A percentile compares a stretch with the other conserved stretches of the same genome.
Evolutionary conservation across 2,888 invertebrate genomes (phyloP).

Genomic region (Acanthosoma haemorrhoidale): DNA sequence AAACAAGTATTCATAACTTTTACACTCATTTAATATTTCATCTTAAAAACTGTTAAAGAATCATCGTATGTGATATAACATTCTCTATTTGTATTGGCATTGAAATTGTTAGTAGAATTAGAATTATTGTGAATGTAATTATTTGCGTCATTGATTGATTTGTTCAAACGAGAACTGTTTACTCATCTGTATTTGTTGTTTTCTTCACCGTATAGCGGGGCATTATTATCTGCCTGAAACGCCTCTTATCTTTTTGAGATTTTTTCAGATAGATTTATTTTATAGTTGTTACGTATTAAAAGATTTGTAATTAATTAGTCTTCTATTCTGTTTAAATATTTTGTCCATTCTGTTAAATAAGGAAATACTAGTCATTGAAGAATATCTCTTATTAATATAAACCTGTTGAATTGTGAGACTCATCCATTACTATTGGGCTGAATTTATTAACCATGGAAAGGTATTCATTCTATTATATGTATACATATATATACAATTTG

Average conservation of each 20-base stretch:
- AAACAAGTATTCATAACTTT: too few relatives aligned
- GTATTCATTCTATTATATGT: too few relatives aligned
- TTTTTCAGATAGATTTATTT: not conserved
- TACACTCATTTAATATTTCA: too few relatives aligned
- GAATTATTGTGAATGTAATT: not conserved
- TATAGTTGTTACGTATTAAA: not conserved
- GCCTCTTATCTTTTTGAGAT: not conserved
- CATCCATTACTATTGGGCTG: too few relatives aligned
- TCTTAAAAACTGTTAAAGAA: too few relatives aligned
- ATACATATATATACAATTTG: too few relatives aligned
- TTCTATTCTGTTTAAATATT: not conserved
- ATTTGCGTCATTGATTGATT: not conserved
- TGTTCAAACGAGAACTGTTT: not conserved
- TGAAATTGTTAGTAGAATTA: not conserved
- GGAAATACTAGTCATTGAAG: too few relatives aligned
- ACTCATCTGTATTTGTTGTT: constrained; percentile 12
- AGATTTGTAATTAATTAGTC: not conserved
- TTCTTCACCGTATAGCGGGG: not conserved
- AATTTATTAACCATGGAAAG: not conserved
- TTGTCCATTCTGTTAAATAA: not conserved
- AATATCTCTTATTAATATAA: too few relatives aligned
- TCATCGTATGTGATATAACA: too few relatives aligned
- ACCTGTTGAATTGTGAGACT: too few relatives aligned
- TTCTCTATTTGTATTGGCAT: too few relatives aligned
- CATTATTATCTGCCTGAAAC: not conserved